Percentiles rank a stretch among this genome's conserved stretches.
Conservation (phyloP, 2,797 vertebrate genomes). For the Lateolabrax maculatus region DNA sequence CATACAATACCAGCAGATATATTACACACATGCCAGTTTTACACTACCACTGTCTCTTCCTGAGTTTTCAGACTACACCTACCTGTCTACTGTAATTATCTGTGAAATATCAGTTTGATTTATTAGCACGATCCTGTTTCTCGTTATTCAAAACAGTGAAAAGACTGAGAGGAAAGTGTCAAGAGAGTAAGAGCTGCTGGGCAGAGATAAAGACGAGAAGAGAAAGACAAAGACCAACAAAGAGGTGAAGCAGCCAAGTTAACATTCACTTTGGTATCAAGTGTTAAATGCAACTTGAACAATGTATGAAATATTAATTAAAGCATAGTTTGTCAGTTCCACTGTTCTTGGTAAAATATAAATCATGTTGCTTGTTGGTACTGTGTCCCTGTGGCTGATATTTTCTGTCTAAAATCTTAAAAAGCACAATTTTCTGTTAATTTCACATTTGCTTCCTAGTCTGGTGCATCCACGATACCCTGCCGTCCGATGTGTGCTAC, state of each 20-base stretch:
- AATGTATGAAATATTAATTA: no score
- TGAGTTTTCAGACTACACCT: constrained; percentile 9
- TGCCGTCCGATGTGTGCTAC: no score
- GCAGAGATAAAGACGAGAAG: not conserved
- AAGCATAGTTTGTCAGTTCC: no score
- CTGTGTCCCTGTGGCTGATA: no score
- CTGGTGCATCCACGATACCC: no score
- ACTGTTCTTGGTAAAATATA: no score
- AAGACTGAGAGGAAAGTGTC: not conserved
- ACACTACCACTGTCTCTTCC: not conserved
- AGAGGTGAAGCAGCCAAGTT: not conserved
- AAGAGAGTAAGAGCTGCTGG: not conserved
- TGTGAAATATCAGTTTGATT: constrained; percentile 23
- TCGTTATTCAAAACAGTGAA: not conserved
- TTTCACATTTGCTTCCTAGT: no score
- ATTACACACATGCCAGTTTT: not conserved
- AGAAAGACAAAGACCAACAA: not conserved
- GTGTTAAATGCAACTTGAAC: not conserved
- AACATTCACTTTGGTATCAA: not conserved
- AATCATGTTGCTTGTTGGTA: no score
- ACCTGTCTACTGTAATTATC: not conserved
- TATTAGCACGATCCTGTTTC: constrained; percentile 13
- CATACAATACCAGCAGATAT: not conserved
- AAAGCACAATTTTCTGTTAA: no score
- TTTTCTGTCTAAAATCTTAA: not conserved